These are phyloP conservation scores for Selene dorsalis DNA, from an alignment of 2,797 vertebrate species.

Conservation along the genomic window DNA sequence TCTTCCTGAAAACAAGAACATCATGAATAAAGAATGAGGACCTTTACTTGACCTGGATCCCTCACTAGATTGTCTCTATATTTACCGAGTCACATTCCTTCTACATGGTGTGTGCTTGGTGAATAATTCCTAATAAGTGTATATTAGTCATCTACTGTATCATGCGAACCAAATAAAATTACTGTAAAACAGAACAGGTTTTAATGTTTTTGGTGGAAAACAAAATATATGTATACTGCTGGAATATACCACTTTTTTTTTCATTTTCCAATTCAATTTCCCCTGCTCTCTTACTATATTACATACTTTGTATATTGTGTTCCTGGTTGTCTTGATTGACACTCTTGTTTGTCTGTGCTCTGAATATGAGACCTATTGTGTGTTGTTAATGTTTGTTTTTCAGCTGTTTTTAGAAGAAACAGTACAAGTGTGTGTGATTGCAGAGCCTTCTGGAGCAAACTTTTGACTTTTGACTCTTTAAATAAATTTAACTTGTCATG, in stretches of 20 bases:
- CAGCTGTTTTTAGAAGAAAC: not conserved
- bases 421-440: too few species aligned
- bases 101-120: constrained; percentile 12
- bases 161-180: not conserved
- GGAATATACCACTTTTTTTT: not conserved
- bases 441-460: constrained; percentile 30
- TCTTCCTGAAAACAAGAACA: constrained; percentile 27
- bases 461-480: constrained; percentile 29
- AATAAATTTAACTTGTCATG: constrained; percentile 30
- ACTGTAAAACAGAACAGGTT: not conserved
- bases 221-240: not conserved
- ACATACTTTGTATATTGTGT: not conserved
- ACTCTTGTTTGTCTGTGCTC: not conserved
- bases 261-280: not conserved
- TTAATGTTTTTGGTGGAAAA: not conserved
- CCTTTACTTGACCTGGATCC: constrained; percentile 20
- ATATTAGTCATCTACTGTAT: constrained; percentile 13
- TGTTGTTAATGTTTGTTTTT: not conserved
- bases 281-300: too few species aligned
- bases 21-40: constrained; percentile 31
- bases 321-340: not conserved
- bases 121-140: constrained; percentile 26
- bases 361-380: not conserved
- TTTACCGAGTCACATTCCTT: constrained; percentile 20
- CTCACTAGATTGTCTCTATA: constrained; percentile 20